These are phyloP conservation scores for Chelmon rostratus DNA, from an alignment of 2,797 vertebrate genomes.

Conservation along the genomic window DNA sequence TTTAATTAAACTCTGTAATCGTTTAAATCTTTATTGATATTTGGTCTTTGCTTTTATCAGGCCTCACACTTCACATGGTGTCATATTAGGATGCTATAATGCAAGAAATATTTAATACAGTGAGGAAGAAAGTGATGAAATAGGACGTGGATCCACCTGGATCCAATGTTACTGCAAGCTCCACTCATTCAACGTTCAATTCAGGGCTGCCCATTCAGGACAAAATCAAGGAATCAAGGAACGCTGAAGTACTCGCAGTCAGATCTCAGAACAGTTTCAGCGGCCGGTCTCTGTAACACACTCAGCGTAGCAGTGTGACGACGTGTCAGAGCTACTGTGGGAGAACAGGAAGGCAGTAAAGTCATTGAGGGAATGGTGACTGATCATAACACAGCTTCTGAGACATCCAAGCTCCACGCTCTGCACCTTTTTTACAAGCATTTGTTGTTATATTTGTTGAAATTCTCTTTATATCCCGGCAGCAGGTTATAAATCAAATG, in stretches of 20 bases:
- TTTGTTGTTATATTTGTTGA: too few relatives aligned
- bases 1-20: slow-evolving; percentile 44
- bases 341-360: slow-evolving; percentile 8
- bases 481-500: too few relatives aligned
- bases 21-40: slow-evolving; percentile 19
- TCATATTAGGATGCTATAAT: background rate
- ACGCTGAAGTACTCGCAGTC: background rate
- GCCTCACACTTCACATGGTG: background rate
- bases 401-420: background rate
- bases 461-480: too few relatives aligned
- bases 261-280: slow-evolving; percentile 27
- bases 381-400: slow-evolving; percentile 12
- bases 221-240: slow-evolving; percentile 17
- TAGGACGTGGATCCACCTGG: slow-evolving; percentile 1
- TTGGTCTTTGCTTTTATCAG: slow-evolving; percentile 15
- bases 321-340: slow-evolving; percentile 18
- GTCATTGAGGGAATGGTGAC: background rate
- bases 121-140: slow-evolving; percentile 16
- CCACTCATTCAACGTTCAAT: slow-evolving; percentile 38
- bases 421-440: background rate
- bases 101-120: background rate
- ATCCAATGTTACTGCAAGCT: slow-evolving; percentile 14
- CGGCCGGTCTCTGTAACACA: slow-evolving; percentile 8
- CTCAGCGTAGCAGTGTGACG: slow-evolving; percentile 1
- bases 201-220: slow-evolving; percentile 11